Percentiles rank a stretch among this genome's conserved stretches.
Evolutionary conservation across 2,888 invertebrate species (phyloP).

Genomic region (Apantesis nais): DNA sequence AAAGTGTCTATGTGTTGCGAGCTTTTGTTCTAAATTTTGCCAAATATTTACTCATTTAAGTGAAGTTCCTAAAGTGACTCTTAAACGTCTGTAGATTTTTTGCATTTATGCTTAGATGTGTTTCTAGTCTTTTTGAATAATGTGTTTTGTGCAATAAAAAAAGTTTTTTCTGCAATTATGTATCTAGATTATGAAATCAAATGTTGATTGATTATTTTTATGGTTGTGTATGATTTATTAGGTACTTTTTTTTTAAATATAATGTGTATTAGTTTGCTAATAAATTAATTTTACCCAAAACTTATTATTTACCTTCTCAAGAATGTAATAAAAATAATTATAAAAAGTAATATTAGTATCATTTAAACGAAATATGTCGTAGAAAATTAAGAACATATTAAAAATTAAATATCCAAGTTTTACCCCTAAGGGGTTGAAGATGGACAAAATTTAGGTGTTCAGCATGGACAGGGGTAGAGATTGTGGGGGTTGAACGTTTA

Average conservation of each 20-base stretch:
- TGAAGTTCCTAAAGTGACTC: not conserved
- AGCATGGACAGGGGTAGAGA: too few species aligned
- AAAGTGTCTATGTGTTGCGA: not conserved
- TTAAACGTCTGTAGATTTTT: not conserved
- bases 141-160: constrained; percentile 5
- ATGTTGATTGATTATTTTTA: constrained; percentile 1
- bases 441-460: too few species aligned
- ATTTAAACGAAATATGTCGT: not conserved
- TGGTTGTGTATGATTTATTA: constrained; percentile 1
- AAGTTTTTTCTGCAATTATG: not conserved
- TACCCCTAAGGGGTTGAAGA: too few species aligned
- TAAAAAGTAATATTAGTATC: too few species aligned
- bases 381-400: not conserved
- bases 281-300: constrained; percentile 6
- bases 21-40: not conserved
- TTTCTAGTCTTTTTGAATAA: constrained; percentile 15
- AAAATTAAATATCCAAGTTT: too few species aligned
- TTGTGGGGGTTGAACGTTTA: too few species aligned
- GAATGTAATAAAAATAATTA: not conserved
- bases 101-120: not conserved
- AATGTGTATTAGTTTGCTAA: constrained; percentile 7
- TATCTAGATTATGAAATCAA: not conserved
- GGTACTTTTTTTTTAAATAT: not conserved
- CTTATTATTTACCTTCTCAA: not conserved
- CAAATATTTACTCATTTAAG: not conserved